Evolutionary conservation across 2,797 vertebrate genomes (phyloP).

Genomic region (Brachyalestes nurse): DNA sequence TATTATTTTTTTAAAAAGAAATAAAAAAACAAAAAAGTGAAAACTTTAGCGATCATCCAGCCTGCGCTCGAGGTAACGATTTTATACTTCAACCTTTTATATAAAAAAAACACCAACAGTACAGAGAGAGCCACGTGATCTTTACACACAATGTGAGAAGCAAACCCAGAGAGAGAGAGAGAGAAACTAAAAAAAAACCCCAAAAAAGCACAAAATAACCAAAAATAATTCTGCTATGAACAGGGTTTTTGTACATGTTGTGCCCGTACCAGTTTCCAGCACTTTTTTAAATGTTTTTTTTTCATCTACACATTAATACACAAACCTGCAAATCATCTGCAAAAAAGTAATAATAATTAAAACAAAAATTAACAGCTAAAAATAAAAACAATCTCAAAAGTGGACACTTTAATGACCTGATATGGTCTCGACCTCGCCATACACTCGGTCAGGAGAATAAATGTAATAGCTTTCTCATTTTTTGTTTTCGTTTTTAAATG

Average conservation of each 20-base stretch:
- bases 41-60: slow-evolving; percentile 66
- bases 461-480: not conserved
- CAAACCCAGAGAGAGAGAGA: slow-evolving; percentile 75
- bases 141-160: slow-evolving; percentile 83
- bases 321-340: not conserved
- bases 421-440: slow-evolving; percentile 61
- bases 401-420: slow-evolving; percentile 56
- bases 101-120: slow-evolving; percentile 81
- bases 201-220: slow-evolving; percentile 84
- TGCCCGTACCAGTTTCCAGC: slow-evolving; percentile 78
- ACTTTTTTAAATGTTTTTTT: not conserved
- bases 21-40: slow-evolving; percentile 64
- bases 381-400: not conserved
- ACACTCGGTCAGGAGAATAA: slow-evolving; percentile 60
- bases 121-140: slow-evolving; percentile 86
- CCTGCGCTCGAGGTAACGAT: slow-evolving; percentile 74
- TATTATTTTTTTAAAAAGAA: not conserved
- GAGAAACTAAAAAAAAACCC: slow-evolving; percentile 66
- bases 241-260: slow-evolving; percentile 90
- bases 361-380: too few relatives aligned
- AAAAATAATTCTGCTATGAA: slow-evolving; percentile 93
- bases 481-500: slow-evolving; percentile 41
- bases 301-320: slow-evolving; percentile 37
- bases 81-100: slow-evolving; percentile 82
- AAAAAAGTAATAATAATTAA: too few relatives aligned